Evolutionary conservation across 64 coral and sea anemone species (phyloP).

Genomic region (Dendrophyllia cribrosa): DNA sequence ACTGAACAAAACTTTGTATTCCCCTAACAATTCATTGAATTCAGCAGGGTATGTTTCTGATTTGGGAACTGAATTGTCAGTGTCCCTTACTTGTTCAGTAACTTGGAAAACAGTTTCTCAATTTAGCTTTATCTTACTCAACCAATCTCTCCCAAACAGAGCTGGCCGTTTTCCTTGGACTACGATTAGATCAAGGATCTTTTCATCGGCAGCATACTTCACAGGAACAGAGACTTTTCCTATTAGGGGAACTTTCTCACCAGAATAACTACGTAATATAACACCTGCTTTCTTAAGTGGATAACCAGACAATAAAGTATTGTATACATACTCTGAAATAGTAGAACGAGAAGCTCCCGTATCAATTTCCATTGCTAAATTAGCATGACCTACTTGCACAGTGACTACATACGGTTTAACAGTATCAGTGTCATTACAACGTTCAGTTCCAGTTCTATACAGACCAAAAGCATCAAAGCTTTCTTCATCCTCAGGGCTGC

Average conservation of each 20-base stretch:
- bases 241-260: conserved; percentile 48
- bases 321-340: conserved; percentile 40
- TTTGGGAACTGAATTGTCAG: too few relatives aligned
- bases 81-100: too few relatives aligned
- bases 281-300: conserved; percentile 14
- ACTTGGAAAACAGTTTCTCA: conserved; percentile 10
- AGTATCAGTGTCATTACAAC: neutral
- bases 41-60: conserved; percentile 12
- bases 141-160: conserved; percentile 61
- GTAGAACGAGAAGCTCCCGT: conserved; percentile 47
- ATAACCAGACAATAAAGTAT: neutral
- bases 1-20: conserved; percentile 13
- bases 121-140: conserved; percentile 25
- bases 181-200: conserved; percentile 15
- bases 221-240: conserved; percentile 32
- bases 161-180: conserved; percentile 39
- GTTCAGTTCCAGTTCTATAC: conserved; percentile 57
- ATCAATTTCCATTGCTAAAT: conserved; percentile 53
- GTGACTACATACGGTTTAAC: conserved; percentile 28
- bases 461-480: conserved; percentile 1
- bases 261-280: conserved; percentile 51
- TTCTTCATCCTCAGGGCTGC: neutral
- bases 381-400: neutral
- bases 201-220: neutral
- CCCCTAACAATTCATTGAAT: conserved; percentile 24